phyloP scores from a whole-genome alignment of 2,113 vertebrate genomes.

The Hippolais icterina region DNA sequence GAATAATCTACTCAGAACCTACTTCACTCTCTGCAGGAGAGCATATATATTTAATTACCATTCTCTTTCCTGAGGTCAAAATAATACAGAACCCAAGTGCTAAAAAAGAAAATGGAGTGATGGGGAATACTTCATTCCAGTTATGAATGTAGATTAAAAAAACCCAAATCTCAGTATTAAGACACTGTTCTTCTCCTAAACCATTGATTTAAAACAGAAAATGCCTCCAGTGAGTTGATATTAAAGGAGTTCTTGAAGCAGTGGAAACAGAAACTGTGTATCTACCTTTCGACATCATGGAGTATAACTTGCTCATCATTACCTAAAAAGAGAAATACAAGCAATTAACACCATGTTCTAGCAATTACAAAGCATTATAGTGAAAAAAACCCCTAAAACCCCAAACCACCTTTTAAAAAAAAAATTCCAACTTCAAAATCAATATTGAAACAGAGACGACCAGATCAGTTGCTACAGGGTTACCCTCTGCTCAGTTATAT shows the following conservation, averaged over 20 bases:
- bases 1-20: background rate
- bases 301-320: conserved; percentile 99
- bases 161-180: background rate
- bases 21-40: background rate
- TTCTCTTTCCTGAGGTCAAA: background rate
- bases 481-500: background rate
- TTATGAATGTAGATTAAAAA: background rate
- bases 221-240: background rate
- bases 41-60: background rate
- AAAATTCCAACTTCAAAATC: background rate
- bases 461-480: background rate
- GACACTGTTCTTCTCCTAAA: background rate
- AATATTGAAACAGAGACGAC: background rate
- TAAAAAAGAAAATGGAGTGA: background rate
- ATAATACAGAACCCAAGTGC: background rate
- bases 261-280: conserved; percentile 31
- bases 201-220: background rate
- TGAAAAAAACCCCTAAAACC: background rate
- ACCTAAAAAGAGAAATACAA: conserved; percentile 77
- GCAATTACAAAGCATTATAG: background rate
- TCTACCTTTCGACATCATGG: conserved; percentile 95
- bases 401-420: background rate
- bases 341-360: background rate
- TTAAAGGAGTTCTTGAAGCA: background rate
- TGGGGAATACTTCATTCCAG: background rate